Evolutionary conservation across 2,797 vertebrate genomes (phyloP).

Genomic region (Premnoplex brunnescens): DNA sequence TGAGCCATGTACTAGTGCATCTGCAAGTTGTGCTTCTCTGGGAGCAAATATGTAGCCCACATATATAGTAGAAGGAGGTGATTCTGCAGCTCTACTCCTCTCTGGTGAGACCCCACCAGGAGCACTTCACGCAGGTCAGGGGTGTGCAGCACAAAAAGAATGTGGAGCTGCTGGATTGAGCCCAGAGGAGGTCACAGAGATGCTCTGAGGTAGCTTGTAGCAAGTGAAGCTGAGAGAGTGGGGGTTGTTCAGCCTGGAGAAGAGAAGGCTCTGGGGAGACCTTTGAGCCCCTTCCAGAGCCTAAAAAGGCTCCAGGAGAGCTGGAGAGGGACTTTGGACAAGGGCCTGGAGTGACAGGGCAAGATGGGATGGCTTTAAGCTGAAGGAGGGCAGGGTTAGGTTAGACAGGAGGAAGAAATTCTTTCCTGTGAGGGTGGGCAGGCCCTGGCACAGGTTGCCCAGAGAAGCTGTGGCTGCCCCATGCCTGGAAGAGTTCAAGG

Average conservation of each 20-base stretch:
- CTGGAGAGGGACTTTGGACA: neutral
- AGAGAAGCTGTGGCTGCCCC: neutral
- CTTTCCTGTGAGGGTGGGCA: neutral
- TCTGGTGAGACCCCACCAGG: neutral
- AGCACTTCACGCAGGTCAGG: neutral
- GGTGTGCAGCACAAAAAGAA: neutral
- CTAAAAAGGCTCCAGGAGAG: neutral
- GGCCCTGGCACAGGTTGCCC: neutral
- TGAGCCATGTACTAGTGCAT: neutral
- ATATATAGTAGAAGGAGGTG: neutral
- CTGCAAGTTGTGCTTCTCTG: neutral
- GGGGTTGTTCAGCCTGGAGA: neutral
- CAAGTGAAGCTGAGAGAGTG: neutral
- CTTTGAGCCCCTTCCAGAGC: neutral
- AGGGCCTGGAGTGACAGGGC: neutral
- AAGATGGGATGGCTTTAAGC: too few species aligned
- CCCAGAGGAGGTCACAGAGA: neutral
- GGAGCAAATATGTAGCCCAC: neutral
- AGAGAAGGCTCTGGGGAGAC: neutral
- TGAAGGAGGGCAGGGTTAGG: neutral
- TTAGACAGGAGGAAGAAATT: neutral
- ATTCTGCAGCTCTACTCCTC: neutral
- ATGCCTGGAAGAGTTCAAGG: neutral
- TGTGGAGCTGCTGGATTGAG: neutral
- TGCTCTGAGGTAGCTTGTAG: neutral